Evolutionary conservation across 2,888 invertebrate species (phyloP).

Genomic region (Biston betularia): DNA sequence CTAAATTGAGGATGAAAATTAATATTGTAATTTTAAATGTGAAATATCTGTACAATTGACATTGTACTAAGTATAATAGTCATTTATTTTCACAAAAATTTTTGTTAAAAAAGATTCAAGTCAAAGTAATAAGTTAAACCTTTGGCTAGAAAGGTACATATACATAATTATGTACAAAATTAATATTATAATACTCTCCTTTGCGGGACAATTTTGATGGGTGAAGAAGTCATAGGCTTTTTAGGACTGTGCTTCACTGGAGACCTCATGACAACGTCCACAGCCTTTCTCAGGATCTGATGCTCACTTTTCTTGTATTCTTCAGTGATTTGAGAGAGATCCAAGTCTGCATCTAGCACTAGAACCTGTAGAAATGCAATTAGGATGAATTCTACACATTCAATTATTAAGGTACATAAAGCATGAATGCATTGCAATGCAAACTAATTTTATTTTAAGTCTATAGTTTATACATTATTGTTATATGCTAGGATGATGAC

Average conservation of each 20-base stretch:
- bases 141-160: conserved; percentile 41
- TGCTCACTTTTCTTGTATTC: conserved; percentile 88
- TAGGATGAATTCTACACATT: conserved; percentile 1
- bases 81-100: neutral
- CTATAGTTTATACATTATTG: too few species aligned
- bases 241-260: conserved; percentile 80
- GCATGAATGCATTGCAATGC: too few species aligned
- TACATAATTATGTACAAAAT: too few species aligned
- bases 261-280: conserved; percentile 81
- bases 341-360: conserved; percentile 89
- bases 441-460: too few species aligned
- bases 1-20: neutral
- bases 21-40: neutral
- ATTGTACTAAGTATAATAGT: neutral
- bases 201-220: conserved; percentile 74
- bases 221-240: conserved; percentile 73
- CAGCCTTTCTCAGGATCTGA: conserved; percentile 77
- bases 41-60: neutral
- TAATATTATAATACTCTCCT: conserved; percentile 68
- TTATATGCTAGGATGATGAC: too few species aligned
- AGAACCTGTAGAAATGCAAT: conserved; percentile 80
- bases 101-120: conserved; percentile 17
- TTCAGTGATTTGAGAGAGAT: conserved; percentile 87
- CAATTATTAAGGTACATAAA: neutral
- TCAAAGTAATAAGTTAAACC: conserved; percentile 38